These are phyloP conservation scores for Hemistola chrysoprasaria DNA, from an alignment of 2,888 invertebrate genomes.

Conservation along the genomic window DNA sequence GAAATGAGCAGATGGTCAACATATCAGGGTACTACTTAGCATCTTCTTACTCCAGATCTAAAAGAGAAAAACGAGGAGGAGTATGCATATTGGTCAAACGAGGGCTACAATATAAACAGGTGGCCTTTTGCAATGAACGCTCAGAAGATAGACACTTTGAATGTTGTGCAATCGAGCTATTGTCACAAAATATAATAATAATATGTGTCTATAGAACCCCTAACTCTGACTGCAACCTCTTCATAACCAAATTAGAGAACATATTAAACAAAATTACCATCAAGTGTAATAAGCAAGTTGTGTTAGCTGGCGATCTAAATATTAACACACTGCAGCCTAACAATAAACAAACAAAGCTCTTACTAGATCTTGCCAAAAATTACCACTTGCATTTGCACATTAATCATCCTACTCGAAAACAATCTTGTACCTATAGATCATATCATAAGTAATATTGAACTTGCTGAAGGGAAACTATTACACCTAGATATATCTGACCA, in stretches of 20 bases:
- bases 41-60: background rate
- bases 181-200: background rate
- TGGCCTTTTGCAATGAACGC: background rate
- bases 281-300: background rate
- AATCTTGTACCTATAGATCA: too few species aligned
- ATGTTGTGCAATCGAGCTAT: background rate
- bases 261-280: background rate
- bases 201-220: conserved; percentile 2
- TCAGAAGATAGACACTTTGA: background rate
- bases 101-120: background rate
- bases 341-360: background rate
- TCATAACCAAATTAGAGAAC: background rate
- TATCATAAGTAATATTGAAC: too few species aligned
- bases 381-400: too few species aligned
- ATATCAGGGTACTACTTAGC: background rate
- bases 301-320: background rate
- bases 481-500: too few species aligned
- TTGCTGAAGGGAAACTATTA: too few species aligned
- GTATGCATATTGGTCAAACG: background rate
- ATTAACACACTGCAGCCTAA: background rate
- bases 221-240: background rate
- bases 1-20: conserved; percentile 1
- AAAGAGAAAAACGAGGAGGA: background rate
- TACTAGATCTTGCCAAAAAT: conserved; percentile 1
- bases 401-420: too few species aligned